A percentile compares a stretch with the other conserved stretches of the same genome.
These are phyloP conservation scores for Anguilla megastoma DNA, from an alignment of 2,797 vertebrate genomes.

Conservation along the genomic window DNA sequence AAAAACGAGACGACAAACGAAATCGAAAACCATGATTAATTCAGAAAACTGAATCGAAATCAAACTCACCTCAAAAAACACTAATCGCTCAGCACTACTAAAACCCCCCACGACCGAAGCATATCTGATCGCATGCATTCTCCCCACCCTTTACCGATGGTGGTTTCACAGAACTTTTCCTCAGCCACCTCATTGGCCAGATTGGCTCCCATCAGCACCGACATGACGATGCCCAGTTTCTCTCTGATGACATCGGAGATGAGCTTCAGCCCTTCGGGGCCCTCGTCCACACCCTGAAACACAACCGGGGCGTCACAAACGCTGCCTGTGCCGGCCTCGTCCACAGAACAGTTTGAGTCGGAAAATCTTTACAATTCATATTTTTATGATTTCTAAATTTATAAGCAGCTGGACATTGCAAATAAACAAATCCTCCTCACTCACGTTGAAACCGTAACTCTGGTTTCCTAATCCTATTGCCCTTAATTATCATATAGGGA, in stretches of 20 bases:
- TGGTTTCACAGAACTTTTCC: slow-evolving; percentile 97
- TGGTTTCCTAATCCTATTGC: neutral
- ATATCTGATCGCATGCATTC: neutral
- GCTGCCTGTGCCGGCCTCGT: neutral
- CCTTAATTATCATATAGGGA: too few relatives aligned
- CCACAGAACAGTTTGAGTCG: neutral
- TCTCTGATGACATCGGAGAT: slow-evolving; percentile 89
- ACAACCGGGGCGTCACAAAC: neutral
- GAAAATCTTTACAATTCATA: neutral
- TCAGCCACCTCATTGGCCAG: slow-evolving; percentile 93
- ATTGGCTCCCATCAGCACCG: slow-evolving; percentile 95
- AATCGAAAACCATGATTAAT: too few relatives aligned
- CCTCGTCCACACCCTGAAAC: slow-evolving; percentile 86
- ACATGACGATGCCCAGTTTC: slow-evolving; percentile 85
- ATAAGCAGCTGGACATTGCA: too few relatives aligned
- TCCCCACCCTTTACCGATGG: slow-evolving; percentile 77
- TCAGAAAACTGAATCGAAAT: too few relatives aligned
- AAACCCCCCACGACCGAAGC: neutral
- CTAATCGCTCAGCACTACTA: neutral
- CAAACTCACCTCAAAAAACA: neutral
- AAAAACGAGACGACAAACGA: too few relatives aligned
- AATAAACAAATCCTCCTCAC: neutral
- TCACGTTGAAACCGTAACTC: slow-evolving; percentile 8
- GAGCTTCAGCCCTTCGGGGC: slow-evolving; percentile 89
- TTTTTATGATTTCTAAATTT: neutral